These are phyloP conservation scores for Sinonovacula constricta DNA, from an alignment of 1,140 invertebrate genomes.

Conservation along the genomic window DNA sequence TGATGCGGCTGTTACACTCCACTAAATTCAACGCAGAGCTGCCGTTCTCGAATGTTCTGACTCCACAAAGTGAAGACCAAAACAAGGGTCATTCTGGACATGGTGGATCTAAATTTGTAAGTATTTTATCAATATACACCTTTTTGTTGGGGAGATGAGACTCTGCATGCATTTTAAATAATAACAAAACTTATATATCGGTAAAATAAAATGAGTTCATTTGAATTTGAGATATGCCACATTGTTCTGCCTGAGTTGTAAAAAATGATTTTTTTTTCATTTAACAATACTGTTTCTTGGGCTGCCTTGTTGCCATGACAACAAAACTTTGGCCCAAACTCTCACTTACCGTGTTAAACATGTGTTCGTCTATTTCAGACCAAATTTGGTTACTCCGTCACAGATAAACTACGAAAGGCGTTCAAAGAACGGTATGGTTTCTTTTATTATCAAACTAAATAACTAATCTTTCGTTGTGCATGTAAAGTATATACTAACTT, in stretches of 20 bases:
- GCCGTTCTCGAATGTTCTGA: constrained; percentile 91
- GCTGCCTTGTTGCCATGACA: too few species aligned
- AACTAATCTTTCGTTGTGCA: too few species aligned
- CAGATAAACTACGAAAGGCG: constrained; percentile 90
- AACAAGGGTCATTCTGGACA: constrained; percentile 76
- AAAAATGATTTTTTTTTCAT: too few species aligned
- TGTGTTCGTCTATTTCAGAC: constrained; percentile 63
- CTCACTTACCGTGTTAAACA: too few species aligned
- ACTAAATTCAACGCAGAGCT: constrained; percentile 96
- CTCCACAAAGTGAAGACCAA: constrained; percentile 83
- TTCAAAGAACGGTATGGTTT: constrained; percentile 86
- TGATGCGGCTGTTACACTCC: constrained; percentile 92
- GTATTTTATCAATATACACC: too few species aligned
- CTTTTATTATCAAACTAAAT: background rate
- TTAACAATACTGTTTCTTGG: too few species aligned
- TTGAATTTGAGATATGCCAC: too few species aligned
- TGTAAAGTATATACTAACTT: too few species aligned
- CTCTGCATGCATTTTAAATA: too few species aligned
- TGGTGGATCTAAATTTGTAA: constrained; percentile 78
- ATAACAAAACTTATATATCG: background rate
- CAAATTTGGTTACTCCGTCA: constrained; percentile 66
- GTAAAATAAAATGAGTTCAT: background rate
- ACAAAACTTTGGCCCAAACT: too few species aligned
- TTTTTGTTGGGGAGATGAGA: too few species aligned
- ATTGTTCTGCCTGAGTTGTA: too few species aligned